Conservation (phyloP, 2,797 vertebrate genomes). For the Muscicapa striata region DNA sequence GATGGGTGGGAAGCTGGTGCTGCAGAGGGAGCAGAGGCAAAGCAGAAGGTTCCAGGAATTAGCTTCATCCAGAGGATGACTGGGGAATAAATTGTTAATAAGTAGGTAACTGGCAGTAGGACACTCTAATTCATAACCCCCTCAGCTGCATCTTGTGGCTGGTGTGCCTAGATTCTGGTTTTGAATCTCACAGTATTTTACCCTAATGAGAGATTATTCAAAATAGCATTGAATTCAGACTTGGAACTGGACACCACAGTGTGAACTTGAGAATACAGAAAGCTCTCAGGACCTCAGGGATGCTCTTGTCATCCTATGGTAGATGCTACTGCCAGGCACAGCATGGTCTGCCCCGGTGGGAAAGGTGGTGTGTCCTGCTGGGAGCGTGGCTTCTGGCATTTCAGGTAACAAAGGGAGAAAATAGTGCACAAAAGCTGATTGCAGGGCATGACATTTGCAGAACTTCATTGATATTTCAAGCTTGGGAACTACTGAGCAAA, state of each 20-base stretch:
- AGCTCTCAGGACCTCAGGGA: not conserved
- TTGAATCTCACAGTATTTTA: not conserved
- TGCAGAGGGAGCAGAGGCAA: not conserved
- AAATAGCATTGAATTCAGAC: not conserved
- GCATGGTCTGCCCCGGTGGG: not conserved
- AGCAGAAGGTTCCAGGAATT: not conserved
- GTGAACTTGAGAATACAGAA: not conserved
- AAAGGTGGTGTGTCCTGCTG: not conserved
- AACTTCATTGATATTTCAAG: not conserved
- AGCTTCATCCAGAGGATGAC: not conserved
- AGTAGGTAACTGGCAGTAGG: not conserved
- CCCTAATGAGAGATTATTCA: not conserved
- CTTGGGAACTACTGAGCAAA: not conserved
- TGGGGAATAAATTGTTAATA: not conserved
- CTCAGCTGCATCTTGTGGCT: not conserved
- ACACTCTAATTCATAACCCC: not conserved
- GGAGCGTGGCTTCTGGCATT: not conserved
- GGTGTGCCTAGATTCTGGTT: not conserved
- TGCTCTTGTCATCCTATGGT: not conserved
- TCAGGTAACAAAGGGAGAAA: constrained; percentile 3
- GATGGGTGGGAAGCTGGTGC: not conserved
- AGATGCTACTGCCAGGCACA: not conserved
- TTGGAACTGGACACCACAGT: rapidly evolving
- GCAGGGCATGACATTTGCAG: not conserved
- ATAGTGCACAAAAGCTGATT: not conserved